Evolutionary conservation across 2,888 invertebrate genomes (phyloP).

Genomic region (Micoletzkya japonica): DNA sequence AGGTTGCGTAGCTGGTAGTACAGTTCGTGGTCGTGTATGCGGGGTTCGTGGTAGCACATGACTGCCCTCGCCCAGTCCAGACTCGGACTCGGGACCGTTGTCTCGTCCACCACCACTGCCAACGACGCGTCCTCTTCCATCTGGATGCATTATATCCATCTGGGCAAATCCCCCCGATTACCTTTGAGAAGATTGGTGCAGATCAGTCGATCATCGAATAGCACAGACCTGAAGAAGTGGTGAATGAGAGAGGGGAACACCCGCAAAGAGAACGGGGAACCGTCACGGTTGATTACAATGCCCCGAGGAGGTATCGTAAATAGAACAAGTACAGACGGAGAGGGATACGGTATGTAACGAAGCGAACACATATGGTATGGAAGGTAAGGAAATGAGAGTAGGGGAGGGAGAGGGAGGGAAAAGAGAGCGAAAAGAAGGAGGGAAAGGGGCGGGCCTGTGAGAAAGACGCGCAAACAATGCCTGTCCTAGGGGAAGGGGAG

Average conservation of each 20-base stretch:
- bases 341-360: background rate
- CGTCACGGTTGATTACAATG: no score
- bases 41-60: slow-evolving; percentile 60
- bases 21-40: slow-evolving; percentile 59
- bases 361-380: background rate
- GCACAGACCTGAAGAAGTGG: no score
- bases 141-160: no score
- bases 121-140: background rate
- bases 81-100: background rate
- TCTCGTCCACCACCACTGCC: background rate
- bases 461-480: slow-evolving; percentile 14
- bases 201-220: no score
- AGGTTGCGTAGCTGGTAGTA: slow-evolving; percentile 54
- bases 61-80: slow-evolving; percentile 15
- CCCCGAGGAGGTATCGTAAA: background rate
- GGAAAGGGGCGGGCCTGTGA: slow-evolving; percentile 6
- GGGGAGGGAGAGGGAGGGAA: background rate
- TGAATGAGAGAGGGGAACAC: no score
- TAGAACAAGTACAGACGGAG: background rate
- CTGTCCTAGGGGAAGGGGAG: background rate
- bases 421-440: background rate
- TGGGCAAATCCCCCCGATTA: no score
- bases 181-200: no score
- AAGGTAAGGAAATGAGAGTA: background rate
- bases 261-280: no score